phyloP scores from a whole-genome alignment of 1,140 invertebrate species.

The Druon quercuslanigerum region DNA sequence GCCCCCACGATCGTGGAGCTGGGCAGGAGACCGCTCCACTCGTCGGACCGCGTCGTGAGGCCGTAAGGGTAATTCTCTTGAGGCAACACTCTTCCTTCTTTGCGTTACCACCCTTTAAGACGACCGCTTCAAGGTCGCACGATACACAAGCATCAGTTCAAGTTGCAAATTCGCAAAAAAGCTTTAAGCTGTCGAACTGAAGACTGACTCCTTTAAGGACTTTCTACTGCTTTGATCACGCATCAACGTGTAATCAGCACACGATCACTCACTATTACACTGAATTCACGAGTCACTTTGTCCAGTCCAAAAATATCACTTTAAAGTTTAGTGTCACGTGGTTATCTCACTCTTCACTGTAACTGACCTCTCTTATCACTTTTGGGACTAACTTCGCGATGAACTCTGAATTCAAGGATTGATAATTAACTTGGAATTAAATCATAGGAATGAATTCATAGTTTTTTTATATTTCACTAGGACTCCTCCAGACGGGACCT shows the following conservation, averaged over 20 bases:
- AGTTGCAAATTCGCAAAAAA: no score
- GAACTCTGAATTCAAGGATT: background rate
- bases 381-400: background rate
- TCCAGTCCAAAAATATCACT: background rate
- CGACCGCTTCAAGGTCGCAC: conserved; percentile 37
- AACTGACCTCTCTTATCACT: no score
- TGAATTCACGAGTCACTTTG: background rate
- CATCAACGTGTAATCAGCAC: background rate
- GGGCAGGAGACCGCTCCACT: conserved; percentile 74
- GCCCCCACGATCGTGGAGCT: conserved; percentile 75
- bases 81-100: conserved; percentile 63
- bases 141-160: conserved; percentile 13
- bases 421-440: background rate
- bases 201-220: no score
- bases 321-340: conserved; percentile 22
- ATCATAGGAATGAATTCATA: conserved; percentile 41
- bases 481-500: conserved; percentile 40
- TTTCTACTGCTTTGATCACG: no score
- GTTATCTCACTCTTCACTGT: background rate
- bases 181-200: no score
- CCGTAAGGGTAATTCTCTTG: conserved; percentile 65
- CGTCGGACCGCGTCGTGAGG: conserved; percentile 75
- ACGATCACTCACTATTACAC: background rate
- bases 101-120: conserved; percentile 41
- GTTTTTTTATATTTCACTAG: conserved; percentile 32